These are phyloP conservation scores for Tragopan temminckii DNA, from an alignment of 2,797 vertebrate genomes.

Conservation along the genomic window DNA sequence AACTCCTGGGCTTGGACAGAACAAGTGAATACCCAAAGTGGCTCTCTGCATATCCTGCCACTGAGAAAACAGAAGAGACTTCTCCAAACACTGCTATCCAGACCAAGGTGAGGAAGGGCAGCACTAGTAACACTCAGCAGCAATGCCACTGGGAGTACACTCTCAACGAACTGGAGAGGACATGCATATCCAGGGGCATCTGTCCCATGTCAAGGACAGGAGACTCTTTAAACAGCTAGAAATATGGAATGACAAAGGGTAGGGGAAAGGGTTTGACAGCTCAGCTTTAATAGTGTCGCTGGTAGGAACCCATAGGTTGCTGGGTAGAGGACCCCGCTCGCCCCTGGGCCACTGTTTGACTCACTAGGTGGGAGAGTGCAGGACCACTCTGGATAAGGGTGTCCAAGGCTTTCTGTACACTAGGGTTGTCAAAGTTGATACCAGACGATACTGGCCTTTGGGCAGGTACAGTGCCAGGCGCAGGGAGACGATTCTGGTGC, in stretches of 20 bases:
- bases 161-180: constrained; percentile 46
- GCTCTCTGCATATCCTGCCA: neutral
- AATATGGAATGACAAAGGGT: constrained; percentile 69
- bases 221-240: constrained; percentile 68
- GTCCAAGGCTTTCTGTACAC: constrained; percentile 97
- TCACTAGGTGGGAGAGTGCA: constrained; percentile 92
- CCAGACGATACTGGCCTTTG: constrained; percentile 85
- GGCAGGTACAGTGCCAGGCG: constrained; percentile 68
- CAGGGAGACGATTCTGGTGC: constrained; percentile 81
- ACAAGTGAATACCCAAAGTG: neutral
- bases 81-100: neutral
- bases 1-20: neutral
- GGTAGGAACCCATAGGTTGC: constrained; percentile 88
- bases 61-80: neutral
- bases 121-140: constrained; percentile 33
- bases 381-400: constrained; percentile 97
- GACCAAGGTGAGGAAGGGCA: constrained; percentile 38
- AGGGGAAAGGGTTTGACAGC: neutral
- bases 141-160: constrained; percentile 7
- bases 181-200: constrained; percentile 43
- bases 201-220: constrained; percentile 11
- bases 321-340: constrained; percentile 80
- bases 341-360: constrained; percentile 78
- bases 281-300: constrained; percentile 88
- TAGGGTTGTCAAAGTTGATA: constrained; percentile 98